Base-by-base conservation (phyloP, 23 tunicate species). In the Trididemnum clinides region DNA sequence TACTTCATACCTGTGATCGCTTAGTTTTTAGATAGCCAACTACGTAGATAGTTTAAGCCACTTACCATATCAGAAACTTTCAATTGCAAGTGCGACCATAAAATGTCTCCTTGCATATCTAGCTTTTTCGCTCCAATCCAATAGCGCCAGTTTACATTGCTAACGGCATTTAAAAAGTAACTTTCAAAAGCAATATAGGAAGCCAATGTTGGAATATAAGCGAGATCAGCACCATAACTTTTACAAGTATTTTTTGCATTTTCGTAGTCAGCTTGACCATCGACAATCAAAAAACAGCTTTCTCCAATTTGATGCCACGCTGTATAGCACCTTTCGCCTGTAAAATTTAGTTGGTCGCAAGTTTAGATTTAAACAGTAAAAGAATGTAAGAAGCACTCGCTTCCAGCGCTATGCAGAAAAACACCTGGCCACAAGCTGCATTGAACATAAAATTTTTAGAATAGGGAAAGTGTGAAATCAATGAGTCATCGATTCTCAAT, bases 221-320 rank as follows among this genome's bases (percentile, higher is more conserved):
- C 83, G 5, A 78, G 36, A 2, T 51, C 66, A 1, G 28, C 36
- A 2, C 25, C 28, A 5, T 18, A 15, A 5, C 12, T 35, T 4
- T 30, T 15, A 78, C 83, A 78, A 37, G 29, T 15, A 23, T 18
- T 37, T 33, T 51, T 35, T 3, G 50, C 36, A 51, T 78, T 25
- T 7, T 21, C 2, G 2, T 2, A 3, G 2, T 34, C 25, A 3
- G 19, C 28, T 27, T 6, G 36, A 3, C 26, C 30, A 33, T 82
- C 57, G 19, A 34, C 31, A 6, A 20, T 20, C 7, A 33, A 32
- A 28, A 35, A 73, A 31, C 88, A 84, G 33, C 50, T 54, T 73
- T 84, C 88, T 0, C 88, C 88, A 23, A 84, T 58, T 73, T 84
- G 88, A 33, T 33, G 65, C 66, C 51, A 64, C 3, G 63, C 36